Base-by-base conservation (phyloP, 1,140 invertebrate species). In the Brachionus rotundiformis region DNA sequence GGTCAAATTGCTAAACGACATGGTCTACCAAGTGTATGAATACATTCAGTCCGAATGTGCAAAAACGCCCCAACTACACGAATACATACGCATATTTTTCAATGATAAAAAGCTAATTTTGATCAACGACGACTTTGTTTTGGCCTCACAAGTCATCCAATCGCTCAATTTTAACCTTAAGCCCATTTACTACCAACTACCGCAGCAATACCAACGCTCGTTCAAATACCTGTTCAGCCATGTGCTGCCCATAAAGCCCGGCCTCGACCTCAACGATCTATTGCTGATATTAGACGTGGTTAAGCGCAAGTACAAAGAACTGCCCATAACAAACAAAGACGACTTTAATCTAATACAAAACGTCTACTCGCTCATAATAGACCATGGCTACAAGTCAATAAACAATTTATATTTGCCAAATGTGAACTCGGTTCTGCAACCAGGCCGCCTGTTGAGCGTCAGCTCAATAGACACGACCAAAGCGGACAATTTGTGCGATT, bases 331-430 rank as follows among this genome's bases (percentile, higher is more conserved):
- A 3, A 63, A 65, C 31, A 63, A 68, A 65, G 59, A 81, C 25
- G 79, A 81, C 11, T 81, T 81, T 31, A 63, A 47, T 31, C 27
- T 68, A 31, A 39, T 81, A 19, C 19, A 39, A 81, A 81, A 81
- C 31, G 54, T 81, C 4, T 81, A 81, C 39, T 4, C 19, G 5
- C 39, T 81, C 1, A 63, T 81, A 16, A 41, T 81, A 7, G 79
- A 81, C 13, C 54, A 81, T 4, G 54, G 54, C 23, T 81, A 81
- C 31, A 29, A 63, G 25, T 39, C 27, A 11, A 81, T 81, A 65
- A 36, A 29, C 63, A 81, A 81, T 19, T 77, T 77, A 10, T 23
- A 44, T 23, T 49, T 81, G 31, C 79, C 79, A 6, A 81, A 81
- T 19, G 33, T 33, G 0, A 41, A 68, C 41, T 27, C 29, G 25